Conservation (phyloP, 2,113 vertebrate species). For the Oceanodroma tethys region DNA sequence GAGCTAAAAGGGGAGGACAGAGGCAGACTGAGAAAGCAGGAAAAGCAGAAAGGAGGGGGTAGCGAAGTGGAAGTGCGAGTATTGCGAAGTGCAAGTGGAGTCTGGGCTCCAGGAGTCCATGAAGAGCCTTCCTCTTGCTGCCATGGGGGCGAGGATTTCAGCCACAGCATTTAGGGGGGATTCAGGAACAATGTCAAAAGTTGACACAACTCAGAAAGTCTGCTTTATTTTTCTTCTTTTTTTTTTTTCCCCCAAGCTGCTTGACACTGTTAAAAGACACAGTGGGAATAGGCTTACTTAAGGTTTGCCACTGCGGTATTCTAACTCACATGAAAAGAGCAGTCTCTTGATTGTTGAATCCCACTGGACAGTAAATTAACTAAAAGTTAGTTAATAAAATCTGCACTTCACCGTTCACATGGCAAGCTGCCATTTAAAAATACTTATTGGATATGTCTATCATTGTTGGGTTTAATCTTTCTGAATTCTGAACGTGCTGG, state of each 20-base stretch:
- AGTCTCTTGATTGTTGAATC: constrained; percentile 11
- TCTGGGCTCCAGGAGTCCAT: background rate
- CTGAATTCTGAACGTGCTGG: background rate
- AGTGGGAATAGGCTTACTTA: background rate
- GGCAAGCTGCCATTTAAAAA: background rate
- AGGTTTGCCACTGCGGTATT: background rate
- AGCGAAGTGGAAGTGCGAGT: background rate
- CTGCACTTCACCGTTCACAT: background rate
- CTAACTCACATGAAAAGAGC: background rate
- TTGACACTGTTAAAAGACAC: background rate
- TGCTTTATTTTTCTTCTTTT: background rate
- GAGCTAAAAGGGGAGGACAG: background rate
- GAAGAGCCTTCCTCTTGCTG: background rate
- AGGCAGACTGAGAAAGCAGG: background rate
- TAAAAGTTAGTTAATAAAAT: constrained; percentile 40
- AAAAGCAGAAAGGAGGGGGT: background rate
- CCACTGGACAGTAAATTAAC: constrained; percentile 12
- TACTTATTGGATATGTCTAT: background rate
- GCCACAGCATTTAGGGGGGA: background rate
- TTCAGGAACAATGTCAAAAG: background rate
- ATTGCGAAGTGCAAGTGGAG: background rate
- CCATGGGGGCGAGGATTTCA: background rate
- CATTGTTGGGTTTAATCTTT: background rate
- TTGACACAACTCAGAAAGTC: background rate
- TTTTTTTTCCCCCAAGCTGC: background rate